Evolutionary conservation across 2,113 vertebrate species (phyloP), one percentile per base, ranked within the genome.

Genomic region (Hypanus sabinus): DNA sequence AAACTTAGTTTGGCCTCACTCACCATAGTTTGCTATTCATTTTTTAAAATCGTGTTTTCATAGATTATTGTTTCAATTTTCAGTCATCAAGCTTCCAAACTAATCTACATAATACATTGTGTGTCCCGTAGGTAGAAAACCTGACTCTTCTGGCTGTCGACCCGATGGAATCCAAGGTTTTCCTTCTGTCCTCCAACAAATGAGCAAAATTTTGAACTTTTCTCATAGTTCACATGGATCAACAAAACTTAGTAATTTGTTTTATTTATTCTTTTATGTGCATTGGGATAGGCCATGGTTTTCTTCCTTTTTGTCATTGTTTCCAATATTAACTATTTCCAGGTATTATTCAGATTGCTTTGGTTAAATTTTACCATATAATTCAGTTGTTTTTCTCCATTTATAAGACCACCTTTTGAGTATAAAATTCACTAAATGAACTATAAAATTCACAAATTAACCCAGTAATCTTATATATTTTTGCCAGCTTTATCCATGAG

Each of bases 171-270:
- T 99, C 94, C 96, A 95, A 94, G 98, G 99, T 81, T 99, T 99
- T 95, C 97, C 98, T 33, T 95, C 95, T 94, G 95, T 99, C 71
- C 96, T 99, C 80, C 98, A 99, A 88, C 98, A 98, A 96, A 97
- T 99, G 95, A 98, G 95, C 96, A 99, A 98, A 97, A 97, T 99
- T 95, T 96, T 99, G 94, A 99, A 97, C 95, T 98, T 97, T 94
- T 96, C 96, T 36, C 94, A 94, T 8, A 94, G 94, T 0, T 96
- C 96, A 62, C 97, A 97, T 83, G 96, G 96, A 83, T 96, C 97
- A 0, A 95, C 95, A 87, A 98, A 98, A 96, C 94, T 97, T 95
- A 98, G 98, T 99, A 94, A 95, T 93, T 8, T 22, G 5, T 20
- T 73, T 73, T 22, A 70, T 68, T 6, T 14, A 11, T 18, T 70